These are phyloP conservation scores for Tichodroma muraria DNA, from an alignment of 2,113 vertebrate genomes.

Conservation along the genomic window DNA sequence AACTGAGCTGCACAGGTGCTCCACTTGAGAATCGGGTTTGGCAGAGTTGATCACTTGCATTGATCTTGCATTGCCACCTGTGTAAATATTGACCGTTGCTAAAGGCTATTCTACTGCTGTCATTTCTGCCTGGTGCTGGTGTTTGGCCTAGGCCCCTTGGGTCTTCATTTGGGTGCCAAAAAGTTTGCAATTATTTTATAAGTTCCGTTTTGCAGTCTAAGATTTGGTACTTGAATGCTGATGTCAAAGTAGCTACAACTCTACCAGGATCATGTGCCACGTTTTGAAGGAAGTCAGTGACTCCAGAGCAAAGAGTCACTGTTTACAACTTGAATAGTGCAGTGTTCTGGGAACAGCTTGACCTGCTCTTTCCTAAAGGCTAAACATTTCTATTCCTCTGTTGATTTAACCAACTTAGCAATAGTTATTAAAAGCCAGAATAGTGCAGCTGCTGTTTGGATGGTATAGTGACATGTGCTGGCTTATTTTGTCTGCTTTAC, in stretches of 20 bases:
- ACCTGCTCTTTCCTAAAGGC: not conserved
- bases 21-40: not conserved
- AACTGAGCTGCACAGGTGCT: not conserved
- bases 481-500: not conserved
- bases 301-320: not conserved
- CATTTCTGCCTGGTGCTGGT: not conserved
- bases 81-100: not conserved
- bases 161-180: not conserved
- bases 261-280: rapidly evolving
- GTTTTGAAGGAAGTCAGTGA: not conserved
- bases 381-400: not conserved
- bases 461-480: not conserved
- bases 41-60: not conserved
- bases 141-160: not conserved
- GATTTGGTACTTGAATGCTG: not conserved
- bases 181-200: not conserved
- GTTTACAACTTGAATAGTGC: not conserved
- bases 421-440: not conserved
- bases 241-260: not conserved
- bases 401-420: not conserved
- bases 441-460: not conserved
- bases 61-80: not conserved
- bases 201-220: not conserved
- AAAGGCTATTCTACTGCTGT: not conserved
- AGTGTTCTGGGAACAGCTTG: not conserved